Base-by-base conservation (phyloP, 2,113 vertebrate species). In the Piaya cayana region DNA sequence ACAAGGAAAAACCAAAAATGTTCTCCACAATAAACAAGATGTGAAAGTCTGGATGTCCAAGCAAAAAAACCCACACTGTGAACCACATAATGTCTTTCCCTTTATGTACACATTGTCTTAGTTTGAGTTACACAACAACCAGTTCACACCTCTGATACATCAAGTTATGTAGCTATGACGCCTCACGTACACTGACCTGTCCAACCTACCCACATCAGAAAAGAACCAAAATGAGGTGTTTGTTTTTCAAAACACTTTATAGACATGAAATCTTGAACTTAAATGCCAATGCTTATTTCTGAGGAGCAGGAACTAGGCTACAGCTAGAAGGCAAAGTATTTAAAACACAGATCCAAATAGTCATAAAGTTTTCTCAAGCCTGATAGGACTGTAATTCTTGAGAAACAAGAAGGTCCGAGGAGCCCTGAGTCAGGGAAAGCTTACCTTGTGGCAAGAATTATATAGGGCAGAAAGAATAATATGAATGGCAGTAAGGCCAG, bases 71-170 rank as follows among this genome's bases (percentile, higher is more conserved):
- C 5, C 3, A 39, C n/a, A 22, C 23, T 36, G 30, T 72, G 12
- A 88, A 85, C 4, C 26, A 93, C 0, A 0, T 23, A 64, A 13
- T 23, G 4, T 49, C 53, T 83, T 30, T 87, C 15, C 8, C 37
- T 8, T 91, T 71, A 43, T 13, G 29, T 30, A 26, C 26, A 25
- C 14, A 8, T 34, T 34, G 3, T 68, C 52, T 71, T 21, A 0
- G 2, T 27, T 17, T 9, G 47, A 47, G 15, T 3, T 58, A 29
- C 43, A 68, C 27, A 56, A 13, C 27, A 1, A 0, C 21, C 7
- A 3, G 2, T 6, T 36, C 69, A n/a, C 3, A 2, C 42, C 88
- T 64, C 19, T 39, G 49, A 2, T 17, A 8, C 17, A n/a, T 5
- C 1, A 2, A 50, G 15, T 34, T n/a, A 29, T 27, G 16, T 21